Conservation (phyloP, 2,113 vertebrate species). For the Dascyllus trimaculatus region DNA sequence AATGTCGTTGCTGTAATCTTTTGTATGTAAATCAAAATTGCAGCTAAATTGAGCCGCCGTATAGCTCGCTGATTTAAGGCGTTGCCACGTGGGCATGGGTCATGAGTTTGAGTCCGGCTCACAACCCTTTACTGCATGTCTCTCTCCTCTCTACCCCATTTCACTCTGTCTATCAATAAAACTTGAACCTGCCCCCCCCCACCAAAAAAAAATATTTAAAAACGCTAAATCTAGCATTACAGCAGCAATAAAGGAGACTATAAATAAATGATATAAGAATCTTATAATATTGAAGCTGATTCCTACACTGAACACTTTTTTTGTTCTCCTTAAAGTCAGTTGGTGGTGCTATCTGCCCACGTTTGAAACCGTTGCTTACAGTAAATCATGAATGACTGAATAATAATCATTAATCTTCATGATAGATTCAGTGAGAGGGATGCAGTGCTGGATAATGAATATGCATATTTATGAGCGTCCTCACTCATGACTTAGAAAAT, state of each 20-base stretch:
- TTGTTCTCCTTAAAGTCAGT: constrained; percentile 22
- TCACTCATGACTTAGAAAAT: constrained; percentile 70
- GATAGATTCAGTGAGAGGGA: constrained; percentile 69
- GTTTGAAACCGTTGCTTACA: constrained; percentile 11
- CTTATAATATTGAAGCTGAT: background rate
- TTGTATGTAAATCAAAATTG: background rate
- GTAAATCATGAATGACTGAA: constrained; percentile 62
- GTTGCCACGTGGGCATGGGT: too few species aligned
- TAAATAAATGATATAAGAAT: background rate
- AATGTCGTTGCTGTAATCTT: background rate
- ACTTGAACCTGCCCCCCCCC: too few species aligned
- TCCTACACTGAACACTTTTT: background rate
- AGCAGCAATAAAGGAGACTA: background rate
- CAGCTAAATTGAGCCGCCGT: too few species aligned
- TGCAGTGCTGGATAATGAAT: constrained; percentile 70
- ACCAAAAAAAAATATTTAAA: too few species aligned
- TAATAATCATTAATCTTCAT: constrained; percentile 74
- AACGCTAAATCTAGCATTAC: background rate
- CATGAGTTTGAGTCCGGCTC: too few species aligned
- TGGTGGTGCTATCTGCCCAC: constrained; percentile 62
- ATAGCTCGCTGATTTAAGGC: too few species aligned
- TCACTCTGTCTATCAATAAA: too few species aligned
- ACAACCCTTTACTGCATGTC: too few species aligned
- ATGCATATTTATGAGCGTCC: constrained; percentile 75
- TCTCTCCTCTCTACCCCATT: too few species aligned